Evolutionary conservation across 2,113 vertebrate genomes (phyloP).

Genomic region (Balaeniceps rex): DNA sequence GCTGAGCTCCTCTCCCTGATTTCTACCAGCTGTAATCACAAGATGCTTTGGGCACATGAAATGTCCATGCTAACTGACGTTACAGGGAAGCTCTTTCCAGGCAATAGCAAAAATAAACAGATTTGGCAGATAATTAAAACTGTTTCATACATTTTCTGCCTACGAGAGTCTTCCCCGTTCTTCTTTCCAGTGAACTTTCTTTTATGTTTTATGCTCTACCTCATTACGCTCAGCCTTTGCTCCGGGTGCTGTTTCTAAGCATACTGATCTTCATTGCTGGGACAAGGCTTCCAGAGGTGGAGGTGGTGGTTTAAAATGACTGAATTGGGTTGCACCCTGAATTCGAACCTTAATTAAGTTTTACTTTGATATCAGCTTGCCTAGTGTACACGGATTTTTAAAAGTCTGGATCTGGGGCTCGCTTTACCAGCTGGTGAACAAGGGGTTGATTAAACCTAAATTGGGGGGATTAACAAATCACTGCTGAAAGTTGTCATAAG

Average conservation of each 20-base stretch:
- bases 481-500: slow-evolving; percentile 4
- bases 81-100: not conserved
- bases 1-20: not conserved
- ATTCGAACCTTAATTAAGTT: not conserved
- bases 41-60: not conserved
- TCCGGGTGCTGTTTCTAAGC: not conserved
- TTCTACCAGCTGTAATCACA: not conserved
- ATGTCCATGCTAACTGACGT: not conserved
- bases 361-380: not conserved
- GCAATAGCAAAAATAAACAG: not conserved
- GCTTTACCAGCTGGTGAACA: not conserved
- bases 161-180: rapidly evolving
- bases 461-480: not conserved
- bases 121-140: not conserved
- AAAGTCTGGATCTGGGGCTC: not conserved
- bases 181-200: not conserved
- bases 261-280: not conserved
- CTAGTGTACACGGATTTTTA: not conserved
- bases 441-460: slow-evolving; percentile 7
- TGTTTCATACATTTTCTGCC: not conserved
- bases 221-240: not conserved
- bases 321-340: not conserved
- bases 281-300: not conserved
- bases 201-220: not conserved
- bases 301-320: not conserved